These are phyloP conservation scores for Chloropsis hardwickii DNA, from an alignment of 2,113 vertebrate genomes.

Conservation along the genomic window DNA sequence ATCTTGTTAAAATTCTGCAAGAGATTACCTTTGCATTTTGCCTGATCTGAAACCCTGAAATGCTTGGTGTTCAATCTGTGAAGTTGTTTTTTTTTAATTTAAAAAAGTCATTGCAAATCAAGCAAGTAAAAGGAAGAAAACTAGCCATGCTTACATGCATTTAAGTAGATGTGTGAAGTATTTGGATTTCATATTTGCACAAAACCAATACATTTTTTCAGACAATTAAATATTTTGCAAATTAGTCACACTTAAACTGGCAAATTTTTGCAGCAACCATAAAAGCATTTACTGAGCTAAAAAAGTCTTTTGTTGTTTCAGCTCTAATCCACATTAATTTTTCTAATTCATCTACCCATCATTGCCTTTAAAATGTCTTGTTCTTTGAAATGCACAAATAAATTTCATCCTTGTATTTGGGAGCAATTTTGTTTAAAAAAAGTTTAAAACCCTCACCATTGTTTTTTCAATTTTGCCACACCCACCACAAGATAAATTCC, in stretches of 20 bases:
- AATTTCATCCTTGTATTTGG: not conserved
- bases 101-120: not conserved
- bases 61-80: not conserved
- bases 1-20: not conserved
- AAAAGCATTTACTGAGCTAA: not conserved
- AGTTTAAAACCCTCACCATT: not conserved
- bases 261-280: not conserved
- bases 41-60: not conserved
- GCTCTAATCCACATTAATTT: not conserved
- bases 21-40: not conserved
- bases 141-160: not conserved
- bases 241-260: not conserved
- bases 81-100: not conserved
- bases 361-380: not conserved
- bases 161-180: not conserved
- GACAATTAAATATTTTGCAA: slow-evolving; percentile 18
- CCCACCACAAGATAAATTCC: not conserved
- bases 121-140: not conserved
- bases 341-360: not conserved
- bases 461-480: not conserved
- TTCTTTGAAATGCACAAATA: not conserved
- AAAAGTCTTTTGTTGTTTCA: not conserved
- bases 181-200: not conserved
- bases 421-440: not conserved
- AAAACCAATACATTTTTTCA: not conserved